Evolutionary conservation across 1,140 invertebrate genomes (phyloP).

Genomic region (Pantala flavescens): DNA sequence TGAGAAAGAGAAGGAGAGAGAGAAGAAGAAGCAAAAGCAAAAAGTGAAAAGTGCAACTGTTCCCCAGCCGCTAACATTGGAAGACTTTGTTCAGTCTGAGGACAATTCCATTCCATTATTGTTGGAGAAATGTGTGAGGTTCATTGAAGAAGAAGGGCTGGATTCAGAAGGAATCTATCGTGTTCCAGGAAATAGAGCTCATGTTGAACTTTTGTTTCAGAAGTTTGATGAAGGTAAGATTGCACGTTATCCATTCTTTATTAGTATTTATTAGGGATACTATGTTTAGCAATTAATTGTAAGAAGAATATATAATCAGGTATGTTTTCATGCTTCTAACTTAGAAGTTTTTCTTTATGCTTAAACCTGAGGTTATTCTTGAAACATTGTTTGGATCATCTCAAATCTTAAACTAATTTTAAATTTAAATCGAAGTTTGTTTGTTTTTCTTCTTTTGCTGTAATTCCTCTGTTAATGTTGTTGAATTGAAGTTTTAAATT

Average conservation of each 20-base stretch:
- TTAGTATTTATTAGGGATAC: too few relatives aligned
- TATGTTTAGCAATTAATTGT: too few relatives aligned
- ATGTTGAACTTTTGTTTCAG: conserved; percentile 84
- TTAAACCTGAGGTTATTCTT: too few relatives aligned
- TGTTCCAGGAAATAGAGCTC: conserved; percentile 87
- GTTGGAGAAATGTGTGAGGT: conserved; percentile 86
- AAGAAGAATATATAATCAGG: too few relatives aligned
- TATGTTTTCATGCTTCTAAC: too few relatives aligned
- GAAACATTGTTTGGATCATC: too few relatives aligned
- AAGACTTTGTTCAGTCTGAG: conserved; percentile 63
- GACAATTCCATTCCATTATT: conserved; percentile 79
- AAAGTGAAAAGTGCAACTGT: conserved; percentile 41
- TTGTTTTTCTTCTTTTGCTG: too few relatives aligned
- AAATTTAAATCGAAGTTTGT: too few relatives aligned
- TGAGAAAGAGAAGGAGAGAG: conserved; percentile 58
- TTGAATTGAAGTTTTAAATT: too few relatives aligned
- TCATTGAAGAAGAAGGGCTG: conserved; percentile 90
- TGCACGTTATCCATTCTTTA: not conserved
- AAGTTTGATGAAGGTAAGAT: conserved; percentile 80
- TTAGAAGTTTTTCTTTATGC: too few relatives aligned
- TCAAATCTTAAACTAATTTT: too few relatives aligned
- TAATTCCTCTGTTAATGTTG: too few relatives aligned
- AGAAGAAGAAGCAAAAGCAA: conserved; percentile 62
- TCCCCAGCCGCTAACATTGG: conserved; percentile 37
- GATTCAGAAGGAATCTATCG: conserved; percentile 93